Base-by-base conservation (phyloP, 2,888 invertebrate genomes). In the Poecilobothrus nobilitatus region DNA sequence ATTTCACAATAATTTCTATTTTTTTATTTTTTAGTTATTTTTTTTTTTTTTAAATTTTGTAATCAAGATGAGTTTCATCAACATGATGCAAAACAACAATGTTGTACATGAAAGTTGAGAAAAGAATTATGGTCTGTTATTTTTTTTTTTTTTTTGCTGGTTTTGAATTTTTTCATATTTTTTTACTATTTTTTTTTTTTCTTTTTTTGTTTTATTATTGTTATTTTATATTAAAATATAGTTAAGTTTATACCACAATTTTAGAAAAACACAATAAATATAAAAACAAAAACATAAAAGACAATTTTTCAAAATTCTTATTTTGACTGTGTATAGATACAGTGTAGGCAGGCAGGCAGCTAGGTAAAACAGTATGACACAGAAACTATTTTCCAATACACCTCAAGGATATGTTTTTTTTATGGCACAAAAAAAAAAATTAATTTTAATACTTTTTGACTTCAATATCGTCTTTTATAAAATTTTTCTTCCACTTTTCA, bases 91-190 rank as follows among this genome's bases (percentile, higher is more conserved):
- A 37, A 53, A 53, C 53, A 53, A 53, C 53, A 53, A 53, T 53
- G 53, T 53, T 53, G 53, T 53, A 53, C 53, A 53, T 53, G 53
- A 53, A 53, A 53, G 53, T 53, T 53, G 15, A 53, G 37, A 53
- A 53, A 53, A 53, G 53, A 53, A 53, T 53, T 53, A 53, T 53
- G 53, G 53, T 53, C 53, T 53, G 18, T 6, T 53, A 6, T 53
- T 53, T 3, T 53, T 41, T 41, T 41, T 53, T 8, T 53, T 53
- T 18, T n/a, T 12, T 53, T 53, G 2, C n/a, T 53, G 15, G 18
- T 18, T 53, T 53, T 37, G 9, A 37, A 9, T 41, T 12, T 41
- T 12, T 41, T 41, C 15, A 12, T 41, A 15, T 53, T 53, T 53
- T 53, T 53, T 53, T n/a, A 2, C 15, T 53, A 53, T 53, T 53